Evolutionary conservation across 2,797 vertebrate species (phyloP), one percentile per base, ranked within the genome.

Genomic region (Sarcophilus harrisii): DNA sequence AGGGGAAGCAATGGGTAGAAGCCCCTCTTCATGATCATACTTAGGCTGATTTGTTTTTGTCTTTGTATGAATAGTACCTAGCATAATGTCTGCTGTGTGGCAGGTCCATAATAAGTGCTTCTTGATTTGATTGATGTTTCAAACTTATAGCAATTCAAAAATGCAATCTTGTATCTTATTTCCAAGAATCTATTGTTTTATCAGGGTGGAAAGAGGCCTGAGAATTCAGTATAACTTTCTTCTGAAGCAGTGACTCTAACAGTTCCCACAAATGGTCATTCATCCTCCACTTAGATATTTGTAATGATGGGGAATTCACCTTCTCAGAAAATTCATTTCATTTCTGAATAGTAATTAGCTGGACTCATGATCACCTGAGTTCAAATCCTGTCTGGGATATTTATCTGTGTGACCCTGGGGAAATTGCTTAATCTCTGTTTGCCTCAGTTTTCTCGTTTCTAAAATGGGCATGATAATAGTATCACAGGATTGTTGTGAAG

Each of bases 101-200:
- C 38, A 73, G n/a, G 38, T 45, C 24, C 38, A 24, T 27, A 27
- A 45, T 87, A 27, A 87, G 27, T 27, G 9, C 45, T 87, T 24
- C n/a, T 45, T 45, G 38, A 81, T 27, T 81, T 81, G 38, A 91
- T 97, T 97, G 96, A 93, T 97, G 93, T 90, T 96, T 95, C 27
- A 1, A 93, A 97, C 92, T 90, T 91, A 95, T 95, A 94, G 90
- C 62, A 96, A 93, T 27, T 2, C 55, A 95, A 28, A 45, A 0
- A 91, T 95, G 89, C 73, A 97, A 95, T 93, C 58, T 59, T 66
- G 90, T 57, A 57, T 60, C 97, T 58, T n/a, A 95, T 90, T 94
- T 94, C 60, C 92, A 66, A 93, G 91, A 94, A 97, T 95, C 91
- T 52, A 55, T 16, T 94, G 16, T 32, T 89, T 89, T 87, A 21